Conservation (phyloP, 2,113 vertebrate species). For the Saguinus imperator region DNA sequence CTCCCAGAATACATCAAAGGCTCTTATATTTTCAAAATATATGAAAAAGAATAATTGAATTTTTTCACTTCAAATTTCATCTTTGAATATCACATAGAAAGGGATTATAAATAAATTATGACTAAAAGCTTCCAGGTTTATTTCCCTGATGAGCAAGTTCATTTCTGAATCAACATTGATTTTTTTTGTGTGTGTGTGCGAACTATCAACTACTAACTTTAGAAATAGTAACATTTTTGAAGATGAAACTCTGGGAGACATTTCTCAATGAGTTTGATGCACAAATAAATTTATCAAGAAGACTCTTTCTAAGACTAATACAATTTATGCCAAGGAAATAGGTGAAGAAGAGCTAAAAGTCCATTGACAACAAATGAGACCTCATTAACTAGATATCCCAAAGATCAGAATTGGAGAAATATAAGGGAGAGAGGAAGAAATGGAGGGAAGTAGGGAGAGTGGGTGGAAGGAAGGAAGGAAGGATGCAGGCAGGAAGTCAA, state of each 20-base stretch:
- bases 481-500: not conserved
- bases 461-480: not conserved
- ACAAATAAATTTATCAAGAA: not conserved
- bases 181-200: not conserved
- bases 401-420: not conserved
- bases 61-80: conserved; percentile 44
- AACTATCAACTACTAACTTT: conserved; percentile 49
- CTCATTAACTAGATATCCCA: not conserved
- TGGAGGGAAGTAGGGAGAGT: not conserved
- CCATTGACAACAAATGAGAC: not conserved
- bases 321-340: not conserved
- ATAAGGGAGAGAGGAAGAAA: rapidly evolving
- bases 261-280: not conserved
- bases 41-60: conserved; percentile 68
- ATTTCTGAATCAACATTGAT: conserved; percentile 64
- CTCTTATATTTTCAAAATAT: conserved; percentile 54
- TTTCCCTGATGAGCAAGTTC: conserved; percentile 49
- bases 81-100: conserved; percentile 58
- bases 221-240: conserved; percentile 34
- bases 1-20: conserved; percentile 60
- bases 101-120: conserved; percentile 74
- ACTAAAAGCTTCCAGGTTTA: conserved; percentile 64
- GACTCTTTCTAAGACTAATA: not conserved
- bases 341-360: not conserved
- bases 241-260: not conserved